Conservation (phyloP, 2,113 vertebrate genomes). For the Callospermophilus lateralis region DNA sequence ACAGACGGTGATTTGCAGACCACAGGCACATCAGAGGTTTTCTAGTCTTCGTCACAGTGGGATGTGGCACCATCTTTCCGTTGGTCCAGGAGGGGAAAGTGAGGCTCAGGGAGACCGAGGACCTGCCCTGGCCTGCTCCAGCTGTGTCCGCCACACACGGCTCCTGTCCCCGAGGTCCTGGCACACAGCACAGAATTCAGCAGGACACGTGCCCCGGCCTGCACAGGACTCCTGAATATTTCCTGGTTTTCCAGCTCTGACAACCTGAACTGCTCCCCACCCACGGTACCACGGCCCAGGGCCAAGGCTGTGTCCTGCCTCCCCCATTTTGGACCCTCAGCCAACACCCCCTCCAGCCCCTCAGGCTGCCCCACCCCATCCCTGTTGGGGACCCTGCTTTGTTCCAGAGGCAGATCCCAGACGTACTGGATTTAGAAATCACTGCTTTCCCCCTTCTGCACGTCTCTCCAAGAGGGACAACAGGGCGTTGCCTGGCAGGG, state of each 20-base stretch:
- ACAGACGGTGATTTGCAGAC: neutral
- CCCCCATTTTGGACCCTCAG: neutral
- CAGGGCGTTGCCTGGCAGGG: fast-evolving
- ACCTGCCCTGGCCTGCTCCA: neutral
- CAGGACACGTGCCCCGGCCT: neutral
- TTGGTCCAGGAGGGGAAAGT: neutral
- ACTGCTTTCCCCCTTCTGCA: neutral
- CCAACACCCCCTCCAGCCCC: neutral
- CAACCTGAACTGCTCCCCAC: neutral
- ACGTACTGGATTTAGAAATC: neutral
- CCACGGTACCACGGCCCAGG: neutral
- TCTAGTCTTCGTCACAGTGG: neutral
- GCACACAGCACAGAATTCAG: too few species aligned
- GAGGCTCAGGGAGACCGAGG: neutral
- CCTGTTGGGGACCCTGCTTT: neutral
- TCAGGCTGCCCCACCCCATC: neutral
- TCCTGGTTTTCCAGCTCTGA: neutral
- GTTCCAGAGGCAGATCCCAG: neutral
- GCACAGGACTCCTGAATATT: neutral
- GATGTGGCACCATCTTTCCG: neutral
- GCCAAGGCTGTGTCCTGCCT: neutral
- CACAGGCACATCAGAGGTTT: neutral
- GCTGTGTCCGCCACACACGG: neutral
- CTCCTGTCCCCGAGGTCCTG: neutral
- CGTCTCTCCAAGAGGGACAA: neutral